Conservation (phyloP, 2,113 vertebrate species). For the Bujurquina vittata region DNA sequence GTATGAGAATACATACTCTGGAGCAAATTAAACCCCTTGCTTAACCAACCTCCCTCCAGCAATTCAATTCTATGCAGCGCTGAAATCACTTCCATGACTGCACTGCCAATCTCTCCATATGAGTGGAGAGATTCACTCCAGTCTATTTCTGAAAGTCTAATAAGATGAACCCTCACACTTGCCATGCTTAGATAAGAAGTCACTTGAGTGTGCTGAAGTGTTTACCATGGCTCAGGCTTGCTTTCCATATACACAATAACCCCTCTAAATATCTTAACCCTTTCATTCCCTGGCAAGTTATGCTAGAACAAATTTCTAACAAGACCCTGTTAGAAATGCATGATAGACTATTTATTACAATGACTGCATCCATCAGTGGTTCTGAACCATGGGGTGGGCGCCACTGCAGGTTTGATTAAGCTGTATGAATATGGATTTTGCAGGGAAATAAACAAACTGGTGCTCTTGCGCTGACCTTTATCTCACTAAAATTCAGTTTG, state of each 20-base stretch:
- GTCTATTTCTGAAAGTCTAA: constrained; percentile 78
- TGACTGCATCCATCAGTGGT: neutral
- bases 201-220: constrained; percentile 74
- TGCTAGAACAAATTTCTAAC: constrained; percentile 8
- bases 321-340: constrained; percentile 20
- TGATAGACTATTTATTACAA: neutral
- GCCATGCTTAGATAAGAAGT: constrained; percentile 71
- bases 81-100: constrained; percentile 78
- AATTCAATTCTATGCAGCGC: constrained; percentile 71
- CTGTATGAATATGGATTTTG: neutral
- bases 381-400: neutral
- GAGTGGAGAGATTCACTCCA: constrained; percentile 64
- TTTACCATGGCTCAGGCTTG: constrained; percentile 63
- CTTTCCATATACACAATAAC: constrained; percentile 46
- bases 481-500: neutral
- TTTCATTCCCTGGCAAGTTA: constrained; percentile 21
- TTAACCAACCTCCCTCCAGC: constrained; percentile 76
- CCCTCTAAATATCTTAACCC: constrained; percentile 50
- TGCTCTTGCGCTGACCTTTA: neutral
- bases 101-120: constrained; percentile 69
- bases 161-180: constrained; percentile 73
- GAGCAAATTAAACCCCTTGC: constrained; percentile 82
- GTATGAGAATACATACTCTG: constrained; percentile 76
- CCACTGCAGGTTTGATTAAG: neutral
- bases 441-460: neutral